These are phyloP conservation scores for Aphelocoma californica DNA, from an alignment of 2,797 vertebrate species.

Conservation along the genomic window DNA sequence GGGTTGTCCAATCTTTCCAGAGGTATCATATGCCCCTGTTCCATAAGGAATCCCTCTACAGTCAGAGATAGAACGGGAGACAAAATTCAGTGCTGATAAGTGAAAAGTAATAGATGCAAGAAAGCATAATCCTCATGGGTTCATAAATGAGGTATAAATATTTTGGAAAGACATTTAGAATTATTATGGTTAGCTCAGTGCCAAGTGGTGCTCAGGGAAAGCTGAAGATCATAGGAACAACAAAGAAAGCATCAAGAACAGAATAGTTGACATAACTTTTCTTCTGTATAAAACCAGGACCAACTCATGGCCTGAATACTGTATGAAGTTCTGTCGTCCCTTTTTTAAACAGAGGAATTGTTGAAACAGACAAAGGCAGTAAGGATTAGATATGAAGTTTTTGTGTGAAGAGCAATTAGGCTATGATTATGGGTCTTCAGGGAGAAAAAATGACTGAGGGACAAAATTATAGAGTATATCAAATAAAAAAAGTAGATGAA, in stretches of 20 bases:
- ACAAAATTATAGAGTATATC: neutral
- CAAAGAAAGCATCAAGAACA: neutral
- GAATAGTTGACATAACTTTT: neutral
- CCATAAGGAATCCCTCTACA: no score
- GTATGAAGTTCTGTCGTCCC: neutral
- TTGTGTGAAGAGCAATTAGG: slow-evolving; percentile 18
- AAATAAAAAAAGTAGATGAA: slow-evolving; percentile 6
- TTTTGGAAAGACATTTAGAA: neutral
- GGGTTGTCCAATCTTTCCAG: no score
- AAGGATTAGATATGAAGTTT: neutral
- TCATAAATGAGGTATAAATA: neutral
- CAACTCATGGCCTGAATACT: neutral
- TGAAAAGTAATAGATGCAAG: neutral
- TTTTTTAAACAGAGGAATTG: neutral
- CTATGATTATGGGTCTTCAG: neutral
- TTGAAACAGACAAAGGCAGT: neutral
- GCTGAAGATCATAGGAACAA: neutral
- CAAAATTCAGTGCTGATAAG: neutral
- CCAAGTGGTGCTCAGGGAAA: neutral
- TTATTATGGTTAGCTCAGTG: neutral
- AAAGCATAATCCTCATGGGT: neutral
- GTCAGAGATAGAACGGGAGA: neutral
- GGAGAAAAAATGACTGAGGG: neutral
- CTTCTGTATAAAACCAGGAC: neutral
- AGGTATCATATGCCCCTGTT: no score